Evolutionary conservation across 2,113 vertebrate genomes (phyloP), one percentile per base, ranked within the genome.

Genomic region (Prionailurus bengalensis): DNA sequence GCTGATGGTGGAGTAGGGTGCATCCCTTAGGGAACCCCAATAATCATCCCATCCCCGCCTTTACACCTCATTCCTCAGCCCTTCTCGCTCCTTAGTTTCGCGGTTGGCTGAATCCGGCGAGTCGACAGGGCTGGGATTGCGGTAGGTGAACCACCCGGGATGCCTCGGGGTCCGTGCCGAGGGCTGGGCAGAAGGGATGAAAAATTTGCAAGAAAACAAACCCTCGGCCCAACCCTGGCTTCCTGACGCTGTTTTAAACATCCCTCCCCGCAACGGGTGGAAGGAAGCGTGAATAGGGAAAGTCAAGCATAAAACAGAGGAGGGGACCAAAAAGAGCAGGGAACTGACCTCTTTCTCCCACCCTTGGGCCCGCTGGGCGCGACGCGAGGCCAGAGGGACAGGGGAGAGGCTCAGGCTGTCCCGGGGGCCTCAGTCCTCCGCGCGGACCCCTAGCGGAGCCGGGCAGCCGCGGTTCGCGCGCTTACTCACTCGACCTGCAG

Each of bases 401-500:
- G 29, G 14, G n/a, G 27, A 51, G 68, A 80, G 87, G 48, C 86
- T 76, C 51, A 1, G 45, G 93, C 25, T 9, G 83, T 19, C 74
- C 48, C 3, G 3, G 84, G 93, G 65, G 36, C 83, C 76, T 42
- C 80, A 0, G 15, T 21, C 42, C 84, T 66, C 36, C 29, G 27
- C 78, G 78, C 51, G 16, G 5, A 19, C 79, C 89, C 86, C 27
- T 3, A 4, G 66, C 12, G 13, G 25, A n/a, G 39, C 33, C 73
- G 27, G 25, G 58, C 74, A 17, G 39, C 94, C 55, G 39, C 55
- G 51, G 95, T 45, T 89, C 89, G 91, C 95, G 19, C 97, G 84
- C 61, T 45, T 90, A 99, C 99, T 99, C 99, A 99, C 99, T 99
- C 99, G 98, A 99, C 99, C 97, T 99, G 98, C 36, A 99, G 98